Percentiles rank a stretch among this genome's conserved stretches.
phyloP scores from a whole-genome alignment of 92 coral and sea anemone genomes.

The Umimayanthus kanabou region DNA sequence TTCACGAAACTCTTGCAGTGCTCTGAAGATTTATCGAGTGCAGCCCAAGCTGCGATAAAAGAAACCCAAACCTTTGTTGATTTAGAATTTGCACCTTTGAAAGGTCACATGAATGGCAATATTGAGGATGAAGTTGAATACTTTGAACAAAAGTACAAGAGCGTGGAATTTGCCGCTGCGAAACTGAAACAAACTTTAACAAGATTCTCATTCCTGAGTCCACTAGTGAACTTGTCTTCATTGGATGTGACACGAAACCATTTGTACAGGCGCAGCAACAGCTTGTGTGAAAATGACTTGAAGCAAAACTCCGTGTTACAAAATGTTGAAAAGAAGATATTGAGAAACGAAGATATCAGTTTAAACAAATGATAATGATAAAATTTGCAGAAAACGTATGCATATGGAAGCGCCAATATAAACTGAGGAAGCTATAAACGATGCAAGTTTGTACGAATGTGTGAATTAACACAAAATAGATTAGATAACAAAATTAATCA shows the following conservation, averaged over 20 bases:
- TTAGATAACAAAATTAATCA: neutral
- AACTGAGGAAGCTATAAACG: neutral
- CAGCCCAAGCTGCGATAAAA: constrained; percentile 22
- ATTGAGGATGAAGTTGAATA: neutral
- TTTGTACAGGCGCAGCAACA: neutral
- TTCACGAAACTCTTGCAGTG: constrained; percentile 28
- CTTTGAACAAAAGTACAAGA: constrained; percentile 27
- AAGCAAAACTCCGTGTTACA: neutral
- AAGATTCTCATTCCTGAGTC: neutral
- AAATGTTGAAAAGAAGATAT: neutral
- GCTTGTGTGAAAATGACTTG: neutral
- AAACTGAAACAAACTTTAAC: constrained; percentile 14
- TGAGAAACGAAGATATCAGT: neutral
- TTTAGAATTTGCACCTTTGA: constrained; percentile 17
- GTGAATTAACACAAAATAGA: neutral
- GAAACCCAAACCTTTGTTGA: constrained; percentile 16
- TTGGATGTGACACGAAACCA: neutral
- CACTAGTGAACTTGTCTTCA: neutral
- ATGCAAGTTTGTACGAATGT: neutral
- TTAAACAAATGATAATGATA: neutral
- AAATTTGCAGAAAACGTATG: neutral
- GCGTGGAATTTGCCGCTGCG: constrained; percentile 13
- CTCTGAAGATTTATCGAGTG: constrained; percentile 33
- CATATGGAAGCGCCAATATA: constrained; percentile 11
- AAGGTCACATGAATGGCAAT: neutral